These are phyloP conservation scores for Aptenodytes forsteri DNA, from an alignment of 2,113 vertebrate genomes.

Conservation along the genomic window DNA sequence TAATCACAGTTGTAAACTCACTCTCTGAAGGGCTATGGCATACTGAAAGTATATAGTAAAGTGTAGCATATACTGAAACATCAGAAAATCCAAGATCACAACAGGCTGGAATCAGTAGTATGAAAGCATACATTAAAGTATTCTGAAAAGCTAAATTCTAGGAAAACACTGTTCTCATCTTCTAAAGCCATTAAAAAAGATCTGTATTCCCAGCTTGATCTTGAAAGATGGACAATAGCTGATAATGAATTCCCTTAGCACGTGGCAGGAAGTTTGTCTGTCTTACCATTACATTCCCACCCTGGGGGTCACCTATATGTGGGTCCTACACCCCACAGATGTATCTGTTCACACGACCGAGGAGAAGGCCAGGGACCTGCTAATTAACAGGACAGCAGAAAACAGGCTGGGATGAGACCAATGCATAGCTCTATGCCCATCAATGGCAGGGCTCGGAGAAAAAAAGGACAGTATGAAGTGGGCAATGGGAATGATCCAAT, in stretches of 20 bases:
- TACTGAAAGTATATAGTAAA: background rate
- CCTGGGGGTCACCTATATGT: background rate
- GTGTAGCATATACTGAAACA: background rate
- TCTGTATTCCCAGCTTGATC: background rate
- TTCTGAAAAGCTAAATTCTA: background rate
- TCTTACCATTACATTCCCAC: background rate
- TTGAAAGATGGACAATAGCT: background rate
- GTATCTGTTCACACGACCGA: background rate
- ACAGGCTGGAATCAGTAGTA: background rate
- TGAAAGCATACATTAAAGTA: background rate
- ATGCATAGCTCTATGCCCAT: background rate
- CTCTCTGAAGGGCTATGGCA: background rate
- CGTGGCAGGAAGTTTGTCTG: background rate
- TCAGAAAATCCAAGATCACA: background rate
- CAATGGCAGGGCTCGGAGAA: rapidly evolving
- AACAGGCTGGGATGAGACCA: background rate
- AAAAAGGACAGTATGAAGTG: background rate
- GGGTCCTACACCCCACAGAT: background rate
- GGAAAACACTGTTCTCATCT: background rate
- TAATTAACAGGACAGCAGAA: background rate
- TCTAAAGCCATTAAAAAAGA: background rate
- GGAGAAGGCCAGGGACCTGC: background rate
- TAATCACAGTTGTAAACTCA: background rate
- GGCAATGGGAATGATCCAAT: background rate
- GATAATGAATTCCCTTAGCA: background rate